phyloP scores from a whole-genome alignment of 2,113 vertebrate species.

The mouse (Mus musculus) region GRCm39 chr10:127729501-127730000 shows the following conservation, averaged over 20 bases:
- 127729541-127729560: too few relatives aligned
- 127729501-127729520: too few relatives aligned
- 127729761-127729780: not conserved
- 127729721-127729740: not conserved
- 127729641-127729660: not conserved
- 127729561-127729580: not conserved
- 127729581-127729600: not conserved
- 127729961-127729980: not conserved
- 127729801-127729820: not conserved
- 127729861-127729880: too few relatives aligned
- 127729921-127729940: not conserved
- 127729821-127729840: not conserved
- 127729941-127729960: not conserved
- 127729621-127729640: not conserved
- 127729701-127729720: not conserved
- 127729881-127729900: not conserved
- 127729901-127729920: not conserved
- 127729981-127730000: not conserved
- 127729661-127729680: not conserved
- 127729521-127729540: too few relatives aligned
- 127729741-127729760: not conserved
- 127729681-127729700: too few relatives aligned
- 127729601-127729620: too few relatives aligned
- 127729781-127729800: not conserved
- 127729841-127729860: not conserved